Evolutionary conservation across 2,888 invertebrate genomes (phyloP).

Genomic region (Cerastis leucographa): DNA sequence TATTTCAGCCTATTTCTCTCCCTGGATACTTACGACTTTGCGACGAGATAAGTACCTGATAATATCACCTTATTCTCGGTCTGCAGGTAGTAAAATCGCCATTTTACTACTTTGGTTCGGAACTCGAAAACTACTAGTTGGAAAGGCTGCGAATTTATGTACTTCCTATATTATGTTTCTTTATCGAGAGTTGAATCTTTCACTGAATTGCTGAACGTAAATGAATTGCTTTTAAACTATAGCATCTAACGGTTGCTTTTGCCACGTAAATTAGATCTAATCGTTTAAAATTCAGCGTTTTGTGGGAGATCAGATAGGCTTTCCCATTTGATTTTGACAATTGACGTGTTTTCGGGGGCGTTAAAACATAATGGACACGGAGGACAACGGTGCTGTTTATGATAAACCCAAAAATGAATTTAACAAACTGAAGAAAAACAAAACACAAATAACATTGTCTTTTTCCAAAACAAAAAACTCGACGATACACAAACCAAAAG

Average conservation of each 20-base stretch:
- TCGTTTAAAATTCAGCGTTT: neutral
- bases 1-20: conserved; percentile 37
- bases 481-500: conserved; percentile 44
- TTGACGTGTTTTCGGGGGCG: neutral
- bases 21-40: conserved; percentile 36
- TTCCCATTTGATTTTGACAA: neutral
- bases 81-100: conserved; percentile 34
- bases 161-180: conserved; percentile 34
- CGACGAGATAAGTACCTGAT: conserved; percentile 47
- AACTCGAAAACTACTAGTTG: conserved; percentile 5
- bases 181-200: conserved; percentile 28
- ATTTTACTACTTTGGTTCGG: conserved; percentile 36
- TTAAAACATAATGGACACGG: neutral
- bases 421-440: conserved; percentile 19
- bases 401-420: no score
- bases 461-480: conserved; percentile 10
- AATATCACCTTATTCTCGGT: conserved; percentile 44
- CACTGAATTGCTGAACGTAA: conserved; percentile 11
- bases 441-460: neutral
- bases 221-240: neutral
- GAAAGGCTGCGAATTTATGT: conserved; percentile 26
- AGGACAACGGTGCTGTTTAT: neutral
- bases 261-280: neutral
- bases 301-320: neutral
- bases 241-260: neutral